These are phyloP conservation scores for Parascotia fuliginaria DNA, from an alignment of 2,888 invertebrate species.

Conservation along the genomic window DNA sequence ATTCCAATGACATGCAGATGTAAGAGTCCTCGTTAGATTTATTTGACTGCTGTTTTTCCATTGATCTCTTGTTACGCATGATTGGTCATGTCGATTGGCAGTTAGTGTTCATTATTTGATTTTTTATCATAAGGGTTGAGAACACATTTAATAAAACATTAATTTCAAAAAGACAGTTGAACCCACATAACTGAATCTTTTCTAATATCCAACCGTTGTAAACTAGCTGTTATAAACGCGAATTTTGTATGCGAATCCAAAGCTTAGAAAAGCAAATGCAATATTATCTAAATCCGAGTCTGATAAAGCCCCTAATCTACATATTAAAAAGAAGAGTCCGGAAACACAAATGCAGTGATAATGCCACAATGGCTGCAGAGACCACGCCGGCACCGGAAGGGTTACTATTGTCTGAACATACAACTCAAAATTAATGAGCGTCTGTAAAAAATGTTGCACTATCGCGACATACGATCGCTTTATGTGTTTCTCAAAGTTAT, in stretches of 20 bases:
- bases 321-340: conserved; percentile 81
- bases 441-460: conserved; percentile 80
- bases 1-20: conserved; percentile 85
- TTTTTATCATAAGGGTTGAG: conserved; percentile 39
- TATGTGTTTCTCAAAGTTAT: conserved; percentile 61
- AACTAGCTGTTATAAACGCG: conserved; percentile 34
- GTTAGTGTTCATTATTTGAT: conserved; percentile 76
- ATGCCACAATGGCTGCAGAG: conserved; percentile 68
- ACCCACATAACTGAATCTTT: conserved; percentile 30
- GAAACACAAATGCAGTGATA: conserved; percentile 77
- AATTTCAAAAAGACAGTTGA: conserved; percentile 15
- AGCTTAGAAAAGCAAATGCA: conserved; percentile 49
- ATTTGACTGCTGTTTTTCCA: conserved; percentile 83
- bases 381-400: conserved; percentile 69
- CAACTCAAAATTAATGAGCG: conserved; percentile 83
- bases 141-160: conserved; percentile 15
- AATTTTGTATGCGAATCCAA: conserved; percentile 45
- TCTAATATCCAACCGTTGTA: conserved; percentile 9
- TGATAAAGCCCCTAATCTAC: conserved; percentile 79
- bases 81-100: conserved; percentile 82
- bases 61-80: conserved; percentile 78
- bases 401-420: conserved; percentile 78
- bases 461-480: conserved; percentile 78
- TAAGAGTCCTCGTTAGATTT: conserved; percentile 83
- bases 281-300: conserved; percentile 69